These are phyloP conservation scores for Allacma fusca DNA, from an alignment of 2,888 invertebrate species.

Conservation along the genomic window DNA sequence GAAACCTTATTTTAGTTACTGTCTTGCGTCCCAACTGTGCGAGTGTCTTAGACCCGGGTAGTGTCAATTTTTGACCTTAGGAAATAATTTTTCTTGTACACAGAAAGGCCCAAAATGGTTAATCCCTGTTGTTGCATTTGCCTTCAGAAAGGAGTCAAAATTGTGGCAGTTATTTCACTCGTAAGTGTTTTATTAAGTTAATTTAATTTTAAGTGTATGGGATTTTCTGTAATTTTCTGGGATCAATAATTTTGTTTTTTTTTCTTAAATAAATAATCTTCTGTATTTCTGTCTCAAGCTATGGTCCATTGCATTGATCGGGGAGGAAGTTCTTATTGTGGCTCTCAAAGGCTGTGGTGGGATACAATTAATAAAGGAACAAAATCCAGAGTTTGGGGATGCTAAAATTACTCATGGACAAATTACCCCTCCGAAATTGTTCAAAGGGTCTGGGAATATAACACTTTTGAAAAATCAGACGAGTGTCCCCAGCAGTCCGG, in stretches of 20 bases:
- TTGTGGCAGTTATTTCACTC: constrained; percentile 36
- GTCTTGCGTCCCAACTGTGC: too few species aligned
- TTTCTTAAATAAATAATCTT: not conserved
- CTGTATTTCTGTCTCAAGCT: constrained; percentile 19
- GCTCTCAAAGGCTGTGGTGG: constrained; percentile 31
- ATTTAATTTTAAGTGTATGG: not conserved
- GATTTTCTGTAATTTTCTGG: not conserved
- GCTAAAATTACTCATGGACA: too few species aligned
- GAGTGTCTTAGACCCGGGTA: too few species aligned
- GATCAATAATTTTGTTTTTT: not conserved
- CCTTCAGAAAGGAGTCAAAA: constrained; percentile 34
- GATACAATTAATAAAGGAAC: constrained; percentile 1
- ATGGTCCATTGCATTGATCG: constrained; percentile 14
- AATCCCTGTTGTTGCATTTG: constrained; percentile 36
- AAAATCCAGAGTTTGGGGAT: constrained; percentile 38
- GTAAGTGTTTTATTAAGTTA: constrained; percentile 19
- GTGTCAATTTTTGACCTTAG: too few species aligned
- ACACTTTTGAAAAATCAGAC: too few species aligned
- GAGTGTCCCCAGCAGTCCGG: not conserved
- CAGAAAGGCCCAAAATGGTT: constrained; percentile 23
- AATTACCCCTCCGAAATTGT: too few species aligned
- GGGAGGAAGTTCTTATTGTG: constrained; percentile 26
- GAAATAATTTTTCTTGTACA: too few species aligned
- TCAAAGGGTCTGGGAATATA: too few species aligned
- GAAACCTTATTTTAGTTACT: too few species aligned